phyloP scores from a whole-genome alignment of 2,797 vertebrate genomes.

The Dipus sagitta region DNA sequence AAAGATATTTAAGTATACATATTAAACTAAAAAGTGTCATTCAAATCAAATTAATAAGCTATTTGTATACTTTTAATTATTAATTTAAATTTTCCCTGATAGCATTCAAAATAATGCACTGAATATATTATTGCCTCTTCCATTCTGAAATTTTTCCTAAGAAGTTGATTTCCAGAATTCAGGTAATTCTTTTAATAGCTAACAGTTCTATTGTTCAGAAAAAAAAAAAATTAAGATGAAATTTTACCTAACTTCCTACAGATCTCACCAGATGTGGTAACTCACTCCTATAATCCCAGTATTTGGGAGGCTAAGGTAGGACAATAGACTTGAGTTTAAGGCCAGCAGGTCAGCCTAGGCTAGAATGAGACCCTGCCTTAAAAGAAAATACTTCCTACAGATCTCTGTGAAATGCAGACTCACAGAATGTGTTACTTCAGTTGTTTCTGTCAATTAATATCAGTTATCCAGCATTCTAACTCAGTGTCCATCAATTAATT shows the following conservation, averaged over 20 bases:
- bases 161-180: not conserved
- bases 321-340: too few relatives aligned
- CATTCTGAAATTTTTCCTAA: conserved; percentile 5
- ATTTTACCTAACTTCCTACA: not conserved
- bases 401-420: not conserved
- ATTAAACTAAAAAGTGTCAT: not conserved
- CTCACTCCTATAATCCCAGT: too few relatives aligned
- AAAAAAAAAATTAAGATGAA: conserved; percentile 32
- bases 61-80: not conserved
- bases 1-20: not conserved
- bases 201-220: not conserved
- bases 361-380: too few relatives aligned
- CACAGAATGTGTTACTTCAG: not conserved
- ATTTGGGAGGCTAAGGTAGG: too few relatives aligned
- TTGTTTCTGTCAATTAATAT: not conserved
- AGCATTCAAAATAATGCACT: not conserved
- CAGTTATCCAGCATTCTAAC: not conserved
- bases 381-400: not conserved
- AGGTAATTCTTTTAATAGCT: not conserved
- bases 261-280: not conserved
- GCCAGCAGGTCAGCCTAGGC: too few relatives aligned
- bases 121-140: conserved; percentile 6
- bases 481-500: not conserved
- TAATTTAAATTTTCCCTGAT: not conserved
- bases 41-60: not conserved